These are phyloP conservation scores for Leucozona laternaria DNA, from an alignment of 2,888 invertebrate species.

Conservation along the genomic window DNA sequence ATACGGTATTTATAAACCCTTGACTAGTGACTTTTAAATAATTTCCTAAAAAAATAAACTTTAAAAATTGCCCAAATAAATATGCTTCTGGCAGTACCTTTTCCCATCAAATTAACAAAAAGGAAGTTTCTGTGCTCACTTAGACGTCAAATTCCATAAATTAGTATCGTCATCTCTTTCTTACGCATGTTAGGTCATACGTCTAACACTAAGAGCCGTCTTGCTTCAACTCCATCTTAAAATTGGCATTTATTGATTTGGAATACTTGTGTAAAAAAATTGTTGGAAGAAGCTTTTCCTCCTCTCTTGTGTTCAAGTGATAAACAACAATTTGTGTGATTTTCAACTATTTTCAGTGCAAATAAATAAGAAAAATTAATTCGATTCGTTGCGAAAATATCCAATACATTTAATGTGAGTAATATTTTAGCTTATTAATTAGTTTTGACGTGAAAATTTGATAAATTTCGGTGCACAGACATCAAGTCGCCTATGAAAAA, in stretches of 20 bases:
- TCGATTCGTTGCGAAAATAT: conserved; percentile 46
- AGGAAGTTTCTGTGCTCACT: conserved; percentile 10
- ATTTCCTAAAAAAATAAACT: too few relatives aligned
- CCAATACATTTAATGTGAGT: conserved; percentile 62
- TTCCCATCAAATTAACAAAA: conserved; percentile 24
- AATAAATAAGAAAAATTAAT: conserved; percentile 52
- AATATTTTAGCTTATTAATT: conserved; percentile 30
- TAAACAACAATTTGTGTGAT: conserved; percentile 68
- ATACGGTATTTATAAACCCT: too few relatives aligned
- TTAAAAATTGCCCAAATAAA: conserved; percentile 35
- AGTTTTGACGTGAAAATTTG: conserved; percentile 52
- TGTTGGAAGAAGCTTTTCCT: conserved; percentile 70
- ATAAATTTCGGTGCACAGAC: conserved; percentile 61
- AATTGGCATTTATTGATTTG: conserved; percentile 74
- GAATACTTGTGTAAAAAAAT: conserved; percentile 67
- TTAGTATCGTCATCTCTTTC: conserved; percentile 10
- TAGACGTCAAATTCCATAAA: conserved; percentile 52
- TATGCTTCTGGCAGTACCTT: conserved; percentile 41
- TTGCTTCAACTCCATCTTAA: conserved; percentile 69
- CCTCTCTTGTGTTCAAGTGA: conserved; percentile 68
- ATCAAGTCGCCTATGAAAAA: conserved; percentile 66
- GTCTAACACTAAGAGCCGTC: background rate
- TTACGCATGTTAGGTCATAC: background rate
- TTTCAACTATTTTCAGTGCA: conserved; percentile 62
- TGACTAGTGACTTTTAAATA: too few relatives aligned